Base-by-base conservation (phyloP, 2,888 invertebrate species). In the Dendrolimus houi region DNA sequence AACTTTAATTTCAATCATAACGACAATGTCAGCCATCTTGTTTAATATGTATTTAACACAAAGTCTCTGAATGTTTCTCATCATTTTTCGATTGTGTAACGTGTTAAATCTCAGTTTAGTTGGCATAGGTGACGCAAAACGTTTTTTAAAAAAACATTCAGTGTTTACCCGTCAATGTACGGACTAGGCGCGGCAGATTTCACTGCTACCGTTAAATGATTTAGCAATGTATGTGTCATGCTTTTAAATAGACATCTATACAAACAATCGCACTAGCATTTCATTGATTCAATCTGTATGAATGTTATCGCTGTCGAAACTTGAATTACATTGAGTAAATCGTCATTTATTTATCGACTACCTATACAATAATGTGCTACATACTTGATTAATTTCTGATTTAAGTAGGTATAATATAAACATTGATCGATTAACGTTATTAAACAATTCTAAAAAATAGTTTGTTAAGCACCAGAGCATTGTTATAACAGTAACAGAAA, bases 91-190 rank as follows among this genome's bases (percentile, higher is more conserved):
- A 56, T 69, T 69, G 60, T 64, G 68, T 60, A 70, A 70, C 59
- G 41, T 57, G 52, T 57, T 58, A 53, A 57, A 56, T 59, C 59
- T 65, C 62, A 56, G 62, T 67, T 65, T 67, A 62, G 65, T 63
- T 66, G 62, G 60, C 64, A 65, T 55, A 17, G 52, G 58, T 75
- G 70, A 72, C 65, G 72, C 66, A 77, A 77, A 57, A 62, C 56
- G 57, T 61, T 67, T 65, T 60, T 63, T 63, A 67, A 72, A 72
- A 64, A 72, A 72, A 64, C 65, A 64, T 68, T 72, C 65, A 71
- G 67, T 71, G 59, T 66, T 72, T 68, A 65, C 60, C 60, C 65
- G 66, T 61, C 69, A 70, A 62, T 71, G 65, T 69, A 66, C 47
- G 47, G 65, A 62, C 64, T 59, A 62, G 61, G 61, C 54, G 63